Base-by-base conservation (phyloP, 2,888 invertebrate species). In the Eretmocerus hayati region DNA sequence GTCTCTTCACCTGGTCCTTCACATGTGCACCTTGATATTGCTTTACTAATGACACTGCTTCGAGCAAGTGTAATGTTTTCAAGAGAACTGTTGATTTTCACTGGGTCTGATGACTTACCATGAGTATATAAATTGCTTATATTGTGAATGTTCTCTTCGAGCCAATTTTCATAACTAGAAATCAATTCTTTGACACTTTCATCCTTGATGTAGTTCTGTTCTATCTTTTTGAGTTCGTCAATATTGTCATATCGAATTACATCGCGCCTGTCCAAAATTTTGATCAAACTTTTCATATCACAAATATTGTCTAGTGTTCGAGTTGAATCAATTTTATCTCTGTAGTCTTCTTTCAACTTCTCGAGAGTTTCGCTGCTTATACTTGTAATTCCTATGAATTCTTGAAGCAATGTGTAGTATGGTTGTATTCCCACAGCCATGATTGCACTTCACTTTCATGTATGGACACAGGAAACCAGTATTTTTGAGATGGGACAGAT, bases 221-320 rank as follows among this genome's bases (percentile, higher is more conserved):
- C 48, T 38, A 69, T 67, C 15, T 56, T 22, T 44, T 52, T 50
- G 16, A 68, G 47, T 3, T 59, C 58, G 13, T 54, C 48, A 11
- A 67, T 58, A 35, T 62, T 53, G 19, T 56, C 32, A 42, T 35
- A 61, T 20, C 51, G 54, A 11, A 69, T 46, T 13, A 49, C 19
- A 21, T 58, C 56, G 9, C 65, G 58, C 48, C 64, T 66, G 49
- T 68, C 66, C 11, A 69, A 51, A 13, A 60, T 31, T 47, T 54
- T 56, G 18, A 69, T 19, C 9, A 69, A 55, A 19, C 23, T 46
- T 9, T 53, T 55, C 8, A 69, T 21, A 36, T 59, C 49, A 4
- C 53, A 57, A n/a, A 65, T 60, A 5, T 48, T 46, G 15, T 62
- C 63, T 5, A 54, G 42, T 36, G 46, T 56, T 3, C 67, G 60